These are phyloP conservation scores for Anoplophora glabripennis DNA, from an alignment of 1,140 invertebrate genomes.

Conservation along the genomic window DNA sequence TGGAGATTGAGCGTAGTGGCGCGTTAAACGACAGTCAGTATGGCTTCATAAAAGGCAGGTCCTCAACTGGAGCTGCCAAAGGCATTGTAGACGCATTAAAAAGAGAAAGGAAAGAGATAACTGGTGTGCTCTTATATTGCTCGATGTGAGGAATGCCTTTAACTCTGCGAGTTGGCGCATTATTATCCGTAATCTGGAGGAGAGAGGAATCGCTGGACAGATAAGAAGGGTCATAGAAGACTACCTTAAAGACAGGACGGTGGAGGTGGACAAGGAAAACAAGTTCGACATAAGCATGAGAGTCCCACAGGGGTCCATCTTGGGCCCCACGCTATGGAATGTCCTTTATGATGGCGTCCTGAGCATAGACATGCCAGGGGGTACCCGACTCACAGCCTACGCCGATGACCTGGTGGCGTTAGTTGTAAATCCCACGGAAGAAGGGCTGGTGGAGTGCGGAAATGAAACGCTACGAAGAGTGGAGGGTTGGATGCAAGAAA, in stretches of 20 bases:
- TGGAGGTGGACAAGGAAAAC: constrained; percentile 4
- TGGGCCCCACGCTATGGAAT: constrained; percentile 44
- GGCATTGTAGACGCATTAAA: not conserved
- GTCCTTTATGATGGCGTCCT: constrained; percentile 33
- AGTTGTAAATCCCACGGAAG: not conserved
- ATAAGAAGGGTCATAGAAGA: constrained; percentile 8
- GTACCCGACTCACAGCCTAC: constrained; percentile 32
- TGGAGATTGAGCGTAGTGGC: not conserved
- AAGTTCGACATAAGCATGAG: not conserved
- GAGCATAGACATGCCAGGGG: constrained; percentile 3
- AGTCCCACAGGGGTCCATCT: constrained; percentile 40
- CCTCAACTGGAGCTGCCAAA: constrained; percentile 16
- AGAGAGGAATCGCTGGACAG: too few relatives aligned
- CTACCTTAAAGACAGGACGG: constrained; percentile 23
- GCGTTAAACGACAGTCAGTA: not conserved
- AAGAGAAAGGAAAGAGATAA: not conserved
- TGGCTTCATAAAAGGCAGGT: constrained; percentile 7
- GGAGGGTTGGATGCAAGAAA: not conserved
- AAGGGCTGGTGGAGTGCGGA: not conserved
- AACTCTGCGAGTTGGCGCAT: constrained; percentile 18
- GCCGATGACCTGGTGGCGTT: constrained; percentile 39
- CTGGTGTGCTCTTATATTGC: constrained; percentile 10
- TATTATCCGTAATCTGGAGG: constrained; percentile 9
- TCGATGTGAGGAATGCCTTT: constrained; percentile 24
- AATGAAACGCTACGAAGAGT: not conserved